A percentile compares a stretch with the other conserved stretches of the same genome.
phyloP scores from a whole-genome alignment of 2,888 invertebrate genomes.

The Rhamphomyia laevipes region DNA sequence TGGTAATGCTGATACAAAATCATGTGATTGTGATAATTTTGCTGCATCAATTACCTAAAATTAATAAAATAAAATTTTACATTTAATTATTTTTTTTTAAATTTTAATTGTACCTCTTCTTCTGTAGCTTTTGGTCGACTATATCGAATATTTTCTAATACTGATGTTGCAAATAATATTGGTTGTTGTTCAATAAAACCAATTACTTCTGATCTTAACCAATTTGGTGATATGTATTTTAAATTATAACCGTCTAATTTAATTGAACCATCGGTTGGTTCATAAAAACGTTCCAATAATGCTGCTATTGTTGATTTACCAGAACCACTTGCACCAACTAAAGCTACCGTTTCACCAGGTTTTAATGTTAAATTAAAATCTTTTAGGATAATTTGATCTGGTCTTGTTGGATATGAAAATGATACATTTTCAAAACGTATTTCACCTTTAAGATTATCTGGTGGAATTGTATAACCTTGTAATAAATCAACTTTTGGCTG shows the following conservation, averaged over 20 bases:
- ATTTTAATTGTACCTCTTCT: conserved; percentile 47
- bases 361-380: conserved; percentile 72
- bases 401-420: conserved; percentile 81
- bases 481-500: conserved; percentile 54
- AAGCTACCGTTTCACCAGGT: conserved; percentile 80
- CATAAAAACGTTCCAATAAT: conserved; percentile 66
- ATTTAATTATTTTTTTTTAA: neutral
- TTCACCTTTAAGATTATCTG: conserved; percentile 60
- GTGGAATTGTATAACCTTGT: conserved; percentile 56
- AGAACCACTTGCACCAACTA: conserved; percentile 84
- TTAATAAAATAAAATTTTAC: too few relatives aligned
- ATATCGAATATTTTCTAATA: conserved; percentile 90
- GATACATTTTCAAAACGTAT: conserved; percentile 75
- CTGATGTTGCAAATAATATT: conserved; percentile 79
- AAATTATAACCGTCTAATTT: conserved; percentile 35
- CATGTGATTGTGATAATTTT: conserved; percentile 77
- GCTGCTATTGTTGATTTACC: conserved; percentile 91
- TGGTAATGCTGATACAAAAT: conserved; percentile 75
- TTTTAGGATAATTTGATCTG: conserved; percentile 62
- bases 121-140: conserved; percentile 60
- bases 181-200: conserved; percentile 93
- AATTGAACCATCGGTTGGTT: conserved; percentile 32
- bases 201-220: conserved; percentile 73
- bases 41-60: conserved; percentile 65
- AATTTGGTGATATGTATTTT: conserved; percentile 45